These are phyloP conservation scores for Crematogaster levior DNA, from an alignment of 2,888 invertebrate species.

Conservation along the genomic window DNA sequence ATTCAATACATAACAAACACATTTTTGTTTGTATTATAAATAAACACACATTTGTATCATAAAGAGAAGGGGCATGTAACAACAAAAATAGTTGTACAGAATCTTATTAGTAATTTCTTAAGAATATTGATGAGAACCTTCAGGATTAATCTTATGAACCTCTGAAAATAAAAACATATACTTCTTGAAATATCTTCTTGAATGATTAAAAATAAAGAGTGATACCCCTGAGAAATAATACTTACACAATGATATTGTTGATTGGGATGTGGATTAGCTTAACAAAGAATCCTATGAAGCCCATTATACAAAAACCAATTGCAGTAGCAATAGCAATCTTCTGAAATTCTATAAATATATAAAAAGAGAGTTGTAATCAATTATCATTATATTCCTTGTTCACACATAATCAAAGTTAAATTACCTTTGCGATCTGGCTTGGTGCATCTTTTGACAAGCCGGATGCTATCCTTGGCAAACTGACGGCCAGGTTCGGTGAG, in stretches of 20 bases:
- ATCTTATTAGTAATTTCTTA: constrained; percentile 69
- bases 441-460: constrained; percentile 99
- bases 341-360: constrained; percentile 95
- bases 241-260: constrained; percentile 97
- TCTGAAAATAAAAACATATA: constrained; percentile 72
- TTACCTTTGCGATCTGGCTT: constrained; percentile 99
- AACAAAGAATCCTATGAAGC: constrained; percentile 99
- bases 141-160: constrained; percentile 77
- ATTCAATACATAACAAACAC: constrained; percentile 73
- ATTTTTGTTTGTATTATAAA: constrained; percentile 79
- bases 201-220: constrained; percentile 74
- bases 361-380: neutral
- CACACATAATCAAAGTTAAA: neutral
- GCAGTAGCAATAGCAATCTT: constrained; percentile 99
- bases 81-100: constrained; percentile 74
- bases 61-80: constrained; percentile 56
- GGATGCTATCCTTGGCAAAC: constrained; percentile 99
- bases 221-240: constrained; percentile 86
- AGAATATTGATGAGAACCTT: constrained; percentile 33
- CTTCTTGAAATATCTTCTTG: neutral
- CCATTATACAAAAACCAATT: constrained; percentile 99
- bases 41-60: too few relatives aligned
- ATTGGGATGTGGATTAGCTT: constrained; percentile 99
- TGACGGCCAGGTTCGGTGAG: constrained; percentile 98
- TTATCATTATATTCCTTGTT: neutral